Percentiles rank a stretch among this genome's conserved stretches.
phyloP scores from a whole-genome alignment of 2,113 vertebrate genomes.

The Hippoglossus stenolepis region DNA sequence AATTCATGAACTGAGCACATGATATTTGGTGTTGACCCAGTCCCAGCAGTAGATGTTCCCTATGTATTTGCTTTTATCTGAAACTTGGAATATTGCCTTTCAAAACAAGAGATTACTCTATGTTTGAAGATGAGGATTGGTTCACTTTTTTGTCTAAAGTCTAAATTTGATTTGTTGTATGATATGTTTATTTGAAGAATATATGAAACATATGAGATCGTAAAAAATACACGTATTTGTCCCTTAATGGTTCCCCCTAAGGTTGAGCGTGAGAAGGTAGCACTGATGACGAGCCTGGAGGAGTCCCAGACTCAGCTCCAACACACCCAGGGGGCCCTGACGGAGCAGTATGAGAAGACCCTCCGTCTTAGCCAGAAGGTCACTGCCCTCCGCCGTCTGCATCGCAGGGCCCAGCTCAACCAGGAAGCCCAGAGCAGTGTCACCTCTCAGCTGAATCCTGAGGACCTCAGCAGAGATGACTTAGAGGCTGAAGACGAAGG shows the following conservation, averaged over 20 bases:
- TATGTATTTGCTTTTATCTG: too few relatives aligned
- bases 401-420: constrained; percentile 73
- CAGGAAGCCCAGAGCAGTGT: constrained; percentile 22
- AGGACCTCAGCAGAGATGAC: constrained; percentile 42
- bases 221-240: not conserved
- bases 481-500: constrained; percentile 30
- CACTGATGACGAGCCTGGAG: constrained; percentile 89
- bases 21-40: too few relatives aligned
- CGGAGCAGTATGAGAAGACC: constrained; percentile 90
- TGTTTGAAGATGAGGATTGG: too few relatives aligned
- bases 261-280: constrained; percentile 93
- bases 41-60: too few relatives aligned
- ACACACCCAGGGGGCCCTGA: constrained; percentile 93
- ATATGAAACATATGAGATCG: not conserved
- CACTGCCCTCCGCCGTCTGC: constrained; percentile 84
- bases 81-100: too few relatives aligned
- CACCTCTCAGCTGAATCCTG: constrained; percentile 77
- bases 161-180: too few relatives aligned
- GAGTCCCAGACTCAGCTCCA: constrained; percentile 93
- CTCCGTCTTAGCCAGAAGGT: constrained; percentile 89
- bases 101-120: too few relatives aligned
- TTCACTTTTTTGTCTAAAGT: too few relatives aligned
- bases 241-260: constrained; percentile 61
- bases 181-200: not conserved
- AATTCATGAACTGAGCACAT: too few relatives aligned